These are phyloP conservation scores for Chloebia gouldiae DNA, from an alignment of 2,113 vertebrate species.

Conservation along the genomic window DNA sequence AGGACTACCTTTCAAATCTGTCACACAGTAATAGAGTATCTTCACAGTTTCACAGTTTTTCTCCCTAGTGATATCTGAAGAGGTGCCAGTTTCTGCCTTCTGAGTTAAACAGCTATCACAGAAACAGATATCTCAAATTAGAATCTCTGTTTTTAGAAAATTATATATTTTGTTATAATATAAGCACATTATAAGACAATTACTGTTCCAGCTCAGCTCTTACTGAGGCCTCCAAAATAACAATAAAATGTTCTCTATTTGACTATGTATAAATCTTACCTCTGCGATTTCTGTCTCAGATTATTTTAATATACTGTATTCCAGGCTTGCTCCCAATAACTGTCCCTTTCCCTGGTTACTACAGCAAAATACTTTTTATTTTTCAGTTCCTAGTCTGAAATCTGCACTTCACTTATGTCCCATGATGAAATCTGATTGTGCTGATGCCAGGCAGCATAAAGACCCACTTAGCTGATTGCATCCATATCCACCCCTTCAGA, in stretches of 20 bases:
- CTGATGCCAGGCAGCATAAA: background rate
- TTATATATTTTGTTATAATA: rapidly evolving
- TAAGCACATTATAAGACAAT: background rate
- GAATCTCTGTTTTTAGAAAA: background rate
- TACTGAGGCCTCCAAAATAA: background rate
- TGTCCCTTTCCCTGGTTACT: background rate
- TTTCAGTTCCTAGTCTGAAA: background rate
- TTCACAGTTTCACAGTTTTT: background rate
- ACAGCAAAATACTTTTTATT: background rate
- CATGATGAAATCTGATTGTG: background rate
- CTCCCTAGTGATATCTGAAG: background rate
- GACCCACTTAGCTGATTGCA: background rate
- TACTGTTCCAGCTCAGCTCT: background rate
- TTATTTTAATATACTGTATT: background rate
- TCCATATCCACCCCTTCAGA: background rate
- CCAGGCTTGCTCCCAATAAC: background rate
- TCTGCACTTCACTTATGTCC: background rate
- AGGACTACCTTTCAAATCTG: background rate
- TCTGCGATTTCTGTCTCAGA: background rate
- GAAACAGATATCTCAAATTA: background rate
- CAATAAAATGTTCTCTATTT: background rate
- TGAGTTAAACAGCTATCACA: background rate
- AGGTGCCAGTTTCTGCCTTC: background rate
- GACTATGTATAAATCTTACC: background rate
- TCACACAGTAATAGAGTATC: background rate